Evolutionary conservation across 2,888 invertebrate genomes (phyloP).

Genomic region (Amaurobius ferox): DNA sequence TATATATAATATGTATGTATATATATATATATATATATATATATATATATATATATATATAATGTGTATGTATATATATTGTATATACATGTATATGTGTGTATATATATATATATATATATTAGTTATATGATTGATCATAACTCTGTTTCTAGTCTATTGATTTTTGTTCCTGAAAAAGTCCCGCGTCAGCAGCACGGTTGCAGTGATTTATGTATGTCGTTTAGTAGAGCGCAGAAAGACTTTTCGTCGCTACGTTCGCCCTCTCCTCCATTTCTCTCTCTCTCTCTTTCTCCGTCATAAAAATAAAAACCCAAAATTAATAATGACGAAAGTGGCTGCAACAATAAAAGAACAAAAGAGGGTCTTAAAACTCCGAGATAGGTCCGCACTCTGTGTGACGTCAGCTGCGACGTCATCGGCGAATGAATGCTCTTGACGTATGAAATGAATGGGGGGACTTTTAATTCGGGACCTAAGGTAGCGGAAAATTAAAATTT

Average conservation of each 20-base stretch:
- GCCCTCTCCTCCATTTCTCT: neutral
- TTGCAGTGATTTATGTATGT: constrained; percentile 62
- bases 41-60: too few relatives aligned
- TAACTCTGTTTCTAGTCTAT: constrained; percentile 35
- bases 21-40: too few relatives aligned
- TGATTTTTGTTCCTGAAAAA: constrained; percentile 53
- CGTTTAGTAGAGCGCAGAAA: constrained; percentile 62
- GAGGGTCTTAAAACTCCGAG: neutral
- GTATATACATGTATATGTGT: too few relatives aligned
- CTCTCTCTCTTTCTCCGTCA: constrained; percentile 20
- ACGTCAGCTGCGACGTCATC: neutral
- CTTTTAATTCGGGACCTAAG: neutral
- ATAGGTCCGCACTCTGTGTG: neutral
- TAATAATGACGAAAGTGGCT: constrained; percentile 33
- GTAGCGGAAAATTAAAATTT: constrained; percentile 18
- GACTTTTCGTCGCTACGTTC: constrained; percentile 48
- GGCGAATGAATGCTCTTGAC: neutral
- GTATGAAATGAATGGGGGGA: neutral
- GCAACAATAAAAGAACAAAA: constrained; percentile 11
- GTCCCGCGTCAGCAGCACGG: constrained; percentile 46
- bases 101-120: too few relatives aligned
- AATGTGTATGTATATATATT: too few relatives aligned
- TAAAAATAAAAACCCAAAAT: constrained; percentile 49
- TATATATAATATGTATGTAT: too few relatives aligned
- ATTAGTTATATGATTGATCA: constrained; percentile 43